Percentiles rank a stretch among this genome's conserved stretches.
Conservation (phyloP, 1,140 invertebrate genomes). For the Ostrea denselamellosa region DNA sequence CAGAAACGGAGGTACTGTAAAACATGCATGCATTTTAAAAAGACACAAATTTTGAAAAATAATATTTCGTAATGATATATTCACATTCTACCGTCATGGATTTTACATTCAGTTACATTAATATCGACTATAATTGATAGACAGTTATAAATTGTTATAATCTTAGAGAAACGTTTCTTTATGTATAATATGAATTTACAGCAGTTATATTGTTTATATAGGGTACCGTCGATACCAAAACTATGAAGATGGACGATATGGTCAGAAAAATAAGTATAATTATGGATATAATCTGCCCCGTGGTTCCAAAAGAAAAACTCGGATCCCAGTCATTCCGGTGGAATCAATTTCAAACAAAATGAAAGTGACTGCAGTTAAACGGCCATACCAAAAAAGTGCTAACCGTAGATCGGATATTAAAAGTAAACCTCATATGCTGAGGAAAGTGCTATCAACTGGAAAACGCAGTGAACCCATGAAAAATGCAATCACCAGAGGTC, state of each 20-base stretch:
- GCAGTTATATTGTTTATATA: not conserved
- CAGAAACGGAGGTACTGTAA: not conserved
- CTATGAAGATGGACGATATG: not conserved
- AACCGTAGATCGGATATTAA: not conserved
- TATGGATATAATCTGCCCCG: not conserved
- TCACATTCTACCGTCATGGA: too few species aligned
- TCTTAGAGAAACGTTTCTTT: not conserved
- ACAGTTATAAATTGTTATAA: too few species aligned
- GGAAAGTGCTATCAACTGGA: not conserved
- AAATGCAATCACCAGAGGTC: not conserved
- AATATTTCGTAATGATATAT: too few species aligned
- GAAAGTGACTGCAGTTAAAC: not conserved
- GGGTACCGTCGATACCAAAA: not conserved
- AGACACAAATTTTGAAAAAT: too few species aligned
- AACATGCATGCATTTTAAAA: too few species aligned
- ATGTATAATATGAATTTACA: not conserved
- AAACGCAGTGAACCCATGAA: not conserved
- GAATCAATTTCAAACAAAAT: conserved; percentile 5
- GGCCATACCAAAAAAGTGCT: not conserved
- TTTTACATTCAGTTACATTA: too few species aligned
- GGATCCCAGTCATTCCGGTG: not conserved
- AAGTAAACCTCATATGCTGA: not conserved
- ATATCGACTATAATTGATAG: too few species aligned
- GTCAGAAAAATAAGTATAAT: not conserved
- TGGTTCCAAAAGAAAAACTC: not conserved